Percentiles rank a stretch among this genome's conserved stretches.
Evolutionary conservation across 2,888 invertebrate species (phyloP).

Genomic region (Andricus curvator): DNA sequence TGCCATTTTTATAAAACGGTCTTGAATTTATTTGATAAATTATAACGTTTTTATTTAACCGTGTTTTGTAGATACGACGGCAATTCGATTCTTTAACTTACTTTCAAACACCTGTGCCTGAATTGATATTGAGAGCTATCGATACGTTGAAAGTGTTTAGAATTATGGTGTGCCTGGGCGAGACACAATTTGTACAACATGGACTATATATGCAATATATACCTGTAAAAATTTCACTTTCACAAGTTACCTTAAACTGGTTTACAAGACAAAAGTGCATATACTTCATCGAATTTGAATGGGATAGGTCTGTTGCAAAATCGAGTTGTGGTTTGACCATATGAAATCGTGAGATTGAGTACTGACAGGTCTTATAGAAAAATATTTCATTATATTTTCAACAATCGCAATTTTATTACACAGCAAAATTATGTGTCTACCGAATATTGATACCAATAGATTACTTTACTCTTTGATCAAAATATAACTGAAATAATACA

Average conservation of each 20-base stretch:
- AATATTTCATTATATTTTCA: too few species aligned
- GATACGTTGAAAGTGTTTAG: background rate
- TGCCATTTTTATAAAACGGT: background rate
- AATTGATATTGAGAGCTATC: background rate
- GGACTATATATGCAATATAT: background rate
- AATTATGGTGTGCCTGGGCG: background rate
- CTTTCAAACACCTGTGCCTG: conserved; percentile 52
- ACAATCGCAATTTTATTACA: too few species aligned
- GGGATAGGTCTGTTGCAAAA: background rate
- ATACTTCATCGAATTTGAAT: background rate
- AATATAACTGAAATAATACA: too few species aligned
- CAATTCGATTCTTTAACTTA: conserved; percentile 53
- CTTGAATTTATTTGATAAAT: too few species aligned
- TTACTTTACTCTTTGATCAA: too few species aligned
- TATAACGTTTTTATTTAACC: too few species aligned
- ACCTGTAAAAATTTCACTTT: background rate
- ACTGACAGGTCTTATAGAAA: too few species aligned
- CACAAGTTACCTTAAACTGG: background rate
- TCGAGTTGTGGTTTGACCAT: background rate
- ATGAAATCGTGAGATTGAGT: too few species aligned
- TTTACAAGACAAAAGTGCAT: background rate
- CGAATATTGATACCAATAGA: too few species aligned
- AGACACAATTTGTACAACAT: background rate
- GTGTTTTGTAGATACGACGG: too few species aligned
- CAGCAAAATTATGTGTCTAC: too few species aligned